phyloP scores from a whole-genome alignment of 2,888 invertebrate species.

The Seira sanloemensis region DNA sequence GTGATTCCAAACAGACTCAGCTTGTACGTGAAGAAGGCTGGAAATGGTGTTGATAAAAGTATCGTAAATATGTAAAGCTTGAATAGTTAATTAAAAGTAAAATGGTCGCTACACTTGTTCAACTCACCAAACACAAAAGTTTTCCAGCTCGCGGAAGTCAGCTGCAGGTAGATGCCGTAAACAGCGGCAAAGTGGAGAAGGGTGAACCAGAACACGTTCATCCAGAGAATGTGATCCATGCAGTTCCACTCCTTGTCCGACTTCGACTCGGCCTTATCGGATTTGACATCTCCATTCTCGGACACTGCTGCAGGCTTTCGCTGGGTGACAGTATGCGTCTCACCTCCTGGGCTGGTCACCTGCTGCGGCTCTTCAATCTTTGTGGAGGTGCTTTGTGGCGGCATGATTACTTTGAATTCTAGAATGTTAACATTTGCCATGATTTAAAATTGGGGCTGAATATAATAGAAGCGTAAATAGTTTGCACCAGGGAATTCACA shows the following conservation, averaged over 20 bases:
- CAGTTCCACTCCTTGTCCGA: conserved; percentile 60
- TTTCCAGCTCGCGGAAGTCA: conserved; percentile 55
- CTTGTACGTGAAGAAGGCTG: conserved; percentile 75
- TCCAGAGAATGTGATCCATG: conserved; percentile 69
- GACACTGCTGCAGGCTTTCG: background rate
- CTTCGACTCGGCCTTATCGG: background rate
- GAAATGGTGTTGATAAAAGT: background rate
- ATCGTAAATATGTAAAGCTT: background rate
- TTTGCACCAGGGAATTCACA: too few species aligned
- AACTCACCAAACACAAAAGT: conserved; percentile 61
- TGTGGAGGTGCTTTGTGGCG: conserved; percentile 53
- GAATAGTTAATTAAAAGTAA: background rate
- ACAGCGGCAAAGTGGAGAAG: conserved; percentile 70
- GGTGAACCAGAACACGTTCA: conserved; percentile 70
- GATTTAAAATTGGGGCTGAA: too few species aligned
- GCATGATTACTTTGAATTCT: conserved; percentile 35
- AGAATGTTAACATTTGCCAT: too few species aligned
- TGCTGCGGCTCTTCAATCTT: conserved; percentile 41
- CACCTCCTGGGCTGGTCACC: background rate
- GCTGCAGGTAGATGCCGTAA: conserved; percentile 66
- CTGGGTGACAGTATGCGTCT: background rate
- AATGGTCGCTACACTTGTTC: background rate
- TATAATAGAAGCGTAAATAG: too few species aligned
- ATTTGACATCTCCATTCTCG: background rate
- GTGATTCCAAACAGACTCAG: conserved; percentile 78